Base-by-base conservation (phyloP, 2,888 invertebrate species). In the Nomada goodeniana region DNA sequence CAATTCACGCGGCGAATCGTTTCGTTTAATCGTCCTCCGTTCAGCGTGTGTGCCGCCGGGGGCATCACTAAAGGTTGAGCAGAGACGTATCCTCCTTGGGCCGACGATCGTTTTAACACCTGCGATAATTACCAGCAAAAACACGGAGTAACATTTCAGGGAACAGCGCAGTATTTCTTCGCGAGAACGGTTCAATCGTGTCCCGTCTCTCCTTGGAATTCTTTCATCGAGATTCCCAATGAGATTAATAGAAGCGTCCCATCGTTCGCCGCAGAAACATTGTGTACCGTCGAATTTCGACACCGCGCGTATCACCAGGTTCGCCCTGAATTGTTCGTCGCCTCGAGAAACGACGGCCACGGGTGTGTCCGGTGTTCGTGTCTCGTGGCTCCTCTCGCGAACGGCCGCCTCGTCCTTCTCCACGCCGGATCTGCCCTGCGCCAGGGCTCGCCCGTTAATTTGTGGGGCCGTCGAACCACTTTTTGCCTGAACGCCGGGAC, bases 391-490 rank as follows among this genome's bases (percentile, higher is more conserved):
- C 76, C 76, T 60, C 80, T 76, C 74, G 44, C 74, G 29, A 36
- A 44, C 73, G 23, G 11, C n/a, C 36, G 64, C 36, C 44, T 67
- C 77, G 55, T 10, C 59, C 29, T 52, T 71, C 61, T 60, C 10
- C 64, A 26, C 36, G 23, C n/a, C 2, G n/a, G 44, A 47, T 20
- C 23, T 50, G 57, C 60, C 79, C 60, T 42, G 26, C 63, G 20
- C 70, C 71, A 36, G 61, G 73, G 77, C 83, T 73, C 23, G 88
- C 81, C 86, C 89, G 90, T 91, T 92, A 91, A 92, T 92, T 92
- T 92, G 91, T 91, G 88, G 89, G 76, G 84, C 86, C 85, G 90
- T 83, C 82, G 82, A 85, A 88, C 90, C 89, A 85, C 89, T 92
- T 92, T 92, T 92, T 92, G 85, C 76, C 23, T 20, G 68, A 67